These are phyloP conservation scores for Ophion ventricosus DNA, from an alignment of 2,888 invertebrate genomes.

Conservation along the genomic window DNA sequence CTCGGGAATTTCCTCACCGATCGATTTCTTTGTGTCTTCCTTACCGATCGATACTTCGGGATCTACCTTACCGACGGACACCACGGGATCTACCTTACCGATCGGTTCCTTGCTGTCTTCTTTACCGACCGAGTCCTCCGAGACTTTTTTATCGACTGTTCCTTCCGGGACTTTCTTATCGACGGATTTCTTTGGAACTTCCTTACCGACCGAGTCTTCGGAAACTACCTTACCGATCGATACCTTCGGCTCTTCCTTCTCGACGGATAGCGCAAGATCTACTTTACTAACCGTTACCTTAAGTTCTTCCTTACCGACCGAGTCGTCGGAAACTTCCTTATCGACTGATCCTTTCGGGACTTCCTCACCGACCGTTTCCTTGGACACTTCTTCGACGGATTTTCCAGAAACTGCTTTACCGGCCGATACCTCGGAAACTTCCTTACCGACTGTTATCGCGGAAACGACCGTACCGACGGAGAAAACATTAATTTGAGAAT, in stretches of 20 bases:
- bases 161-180: slow-evolving; percentile 45
- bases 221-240: slow-evolving; percentile 20
- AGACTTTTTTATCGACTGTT: slow-evolving; percentile 5
- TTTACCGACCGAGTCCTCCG: slow-evolving; percentile 47
- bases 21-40: not conserved
- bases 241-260: slow-evolving; percentile 32
- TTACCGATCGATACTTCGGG: not conserved
- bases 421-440: not conserved
- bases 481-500: slow-evolving; percentile 6
- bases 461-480: slow-evolving; percentile 73
- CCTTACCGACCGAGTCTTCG: not conserved
- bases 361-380: not conserved
- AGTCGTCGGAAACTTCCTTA: not conserved
- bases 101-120: not conserved
- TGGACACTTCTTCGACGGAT: not conserved
- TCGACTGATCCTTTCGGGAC: slow-evolving; percentile 52
- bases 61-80: slow-evolving; percentile 67
- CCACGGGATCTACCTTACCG: slow-evolving; percentile 25
- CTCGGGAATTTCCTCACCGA: slow-evolving; percentile 47
- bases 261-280: slow-evolving; percentile 20
- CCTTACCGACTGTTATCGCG: not conserved
- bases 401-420: slow-evolving; percentile 45
- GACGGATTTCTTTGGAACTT: not conserved
- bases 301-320: slow-evolving; percentile 72
- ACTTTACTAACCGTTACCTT: slow-evolving; percentile 5